Evolutionary conservation across 2,888 invertebrate genomes (phyloP), one percentile per base, ranked within the genome.

Genomic region (Caenorhabditis angaria): DNA sequence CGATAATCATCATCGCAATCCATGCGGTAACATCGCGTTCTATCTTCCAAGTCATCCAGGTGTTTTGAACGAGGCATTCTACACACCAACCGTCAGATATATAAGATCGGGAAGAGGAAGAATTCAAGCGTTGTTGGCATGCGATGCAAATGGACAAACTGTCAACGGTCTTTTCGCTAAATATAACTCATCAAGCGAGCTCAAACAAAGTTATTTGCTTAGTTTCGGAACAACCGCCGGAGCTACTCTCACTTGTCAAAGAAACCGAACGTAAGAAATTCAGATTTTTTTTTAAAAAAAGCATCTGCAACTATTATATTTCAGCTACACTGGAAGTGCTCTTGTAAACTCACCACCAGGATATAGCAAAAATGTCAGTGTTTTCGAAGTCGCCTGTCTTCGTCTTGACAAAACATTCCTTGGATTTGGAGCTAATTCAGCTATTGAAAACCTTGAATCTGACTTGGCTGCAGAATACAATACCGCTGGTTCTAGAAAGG

Each of bases 41-140:
- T 71, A 51, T 29, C 35, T 64, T 18, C 57, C 57, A 51, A 41
- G 27, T 14, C n/a, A 55, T 1, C 63, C 63, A 25, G 54, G 55
- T 35, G 41, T 66, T n/a, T 58, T 66, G 25, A 35, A 24, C 0
- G 60, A 63, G 24, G 62, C 66, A 1, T 71, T 71, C 55, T 71
- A 71, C 32, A 60, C 71, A 32, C 71, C 71, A 63, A 29, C 66
- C 27, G 66, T 71, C 55, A 41, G 71, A 29, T 71, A 71, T 20
- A 60, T 59, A 6, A 48, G 48, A 27, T 41, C 51, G 18, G 53
- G 53, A 41, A 55, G 18, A 41, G 18, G 59, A 59, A 51, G 6
- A 8, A 14, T 55, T 18, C 58, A 47, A 10, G 71, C 71, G 2
- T 54, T 63, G 2, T 35, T 71, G 12, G 57, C 35, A 3, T 71